Conservation (phyloP, 2,888 invertebrate species). For the Drosophila sordidapex region DNA sequence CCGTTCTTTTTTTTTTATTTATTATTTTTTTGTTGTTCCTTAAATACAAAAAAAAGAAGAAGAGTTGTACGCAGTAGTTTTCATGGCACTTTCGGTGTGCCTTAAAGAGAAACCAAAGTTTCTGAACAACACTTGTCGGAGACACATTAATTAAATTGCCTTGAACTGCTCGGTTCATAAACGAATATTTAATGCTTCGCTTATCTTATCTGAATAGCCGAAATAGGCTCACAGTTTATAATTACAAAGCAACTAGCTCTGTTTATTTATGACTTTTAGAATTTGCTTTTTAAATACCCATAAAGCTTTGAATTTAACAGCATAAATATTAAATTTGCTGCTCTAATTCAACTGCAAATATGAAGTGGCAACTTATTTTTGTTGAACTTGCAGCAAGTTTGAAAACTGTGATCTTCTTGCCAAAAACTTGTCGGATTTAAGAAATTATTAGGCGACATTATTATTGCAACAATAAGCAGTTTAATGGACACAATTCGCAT, state of each 20-base stretch:
- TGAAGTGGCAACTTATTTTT: neutral
- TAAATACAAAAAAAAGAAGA: conserved; percentile 3
- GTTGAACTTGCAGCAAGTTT: neutral
- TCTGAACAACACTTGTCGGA: neutral
- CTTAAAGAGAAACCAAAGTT: conserved; percentile 15
- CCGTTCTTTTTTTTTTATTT: conserved; percentile 15
- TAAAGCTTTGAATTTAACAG: neutral
- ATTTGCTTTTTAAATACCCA: neutral
- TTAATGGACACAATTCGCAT: neutral
- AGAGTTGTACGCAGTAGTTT: conserved; percentile 14
- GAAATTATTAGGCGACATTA: neutral
- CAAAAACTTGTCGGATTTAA: neutral
- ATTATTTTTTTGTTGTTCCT: neutral
- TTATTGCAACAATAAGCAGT: neutral
- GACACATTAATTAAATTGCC: conserved; percentile 8
- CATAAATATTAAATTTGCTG: neutral
- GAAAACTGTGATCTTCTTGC: neutral
- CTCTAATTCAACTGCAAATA: neutral
- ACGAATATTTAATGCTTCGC: neutral
- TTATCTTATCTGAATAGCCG: conserved; percentile 34
- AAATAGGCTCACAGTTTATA: neutral
- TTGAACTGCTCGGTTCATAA: neutral
- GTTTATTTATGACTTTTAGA: conserved; percentile 1
- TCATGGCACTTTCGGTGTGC: neutral
- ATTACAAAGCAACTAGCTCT: neutral